Percentiles rank a stretch among this genome's conserved stretches.
These are phyloP conservation scores for Caenorhabditis afra DNA, from an alignment of 2,888 invertebrate species.

Conservation along the genomic window DNA sequence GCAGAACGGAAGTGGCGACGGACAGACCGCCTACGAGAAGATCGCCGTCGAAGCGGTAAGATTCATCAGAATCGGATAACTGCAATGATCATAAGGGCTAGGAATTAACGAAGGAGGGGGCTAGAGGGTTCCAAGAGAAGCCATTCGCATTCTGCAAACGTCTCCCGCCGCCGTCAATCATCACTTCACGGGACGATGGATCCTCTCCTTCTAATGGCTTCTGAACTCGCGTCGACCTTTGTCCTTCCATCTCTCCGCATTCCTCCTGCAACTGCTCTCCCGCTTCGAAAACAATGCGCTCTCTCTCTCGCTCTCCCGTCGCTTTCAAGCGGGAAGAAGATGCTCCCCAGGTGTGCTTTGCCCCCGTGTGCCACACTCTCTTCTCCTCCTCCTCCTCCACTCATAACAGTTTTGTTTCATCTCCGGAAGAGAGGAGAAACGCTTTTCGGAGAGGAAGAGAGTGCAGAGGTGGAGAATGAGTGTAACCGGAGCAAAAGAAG, in stretches of 20 bases:
- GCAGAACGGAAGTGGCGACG: constrained; percentile 41
- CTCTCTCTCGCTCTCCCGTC: no score
- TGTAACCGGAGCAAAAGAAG: no score
- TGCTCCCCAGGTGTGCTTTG: constrained; percentile 41
- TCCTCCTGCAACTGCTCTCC: constrained; percentile 11
- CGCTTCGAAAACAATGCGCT: constrained; percentile 26
- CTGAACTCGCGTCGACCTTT: constrained; percentile 45
- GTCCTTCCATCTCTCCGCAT: constrained; percentile 22
- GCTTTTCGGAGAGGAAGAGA: background rate
- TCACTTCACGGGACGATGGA: no score
- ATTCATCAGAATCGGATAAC: no score
- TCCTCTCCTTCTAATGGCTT: constrained; percentile 15
- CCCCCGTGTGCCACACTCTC: constrained; percentile 8
- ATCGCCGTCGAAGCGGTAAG: constrained; percentile 33
- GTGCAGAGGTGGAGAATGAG: background rate
- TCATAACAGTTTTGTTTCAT: constrained; percentile 54
- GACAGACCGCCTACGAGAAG: constrained; percentile 30
- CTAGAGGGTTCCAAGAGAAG: no score
- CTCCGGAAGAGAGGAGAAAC: constrained; percentile 19
- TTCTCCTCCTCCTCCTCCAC: constrained; percentile 2
- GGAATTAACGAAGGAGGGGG: no score
- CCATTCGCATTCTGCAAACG: no score
- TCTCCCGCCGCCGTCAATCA: no score
- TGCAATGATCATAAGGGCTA: no score
- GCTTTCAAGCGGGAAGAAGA: constrained; percentile 1